Evolutionary conservation across 2,113 vertebrate genomes (phyloP), one percentile per base, ranked within the genome.

Genomic region (Cranoglanis bouderius): DNA sequence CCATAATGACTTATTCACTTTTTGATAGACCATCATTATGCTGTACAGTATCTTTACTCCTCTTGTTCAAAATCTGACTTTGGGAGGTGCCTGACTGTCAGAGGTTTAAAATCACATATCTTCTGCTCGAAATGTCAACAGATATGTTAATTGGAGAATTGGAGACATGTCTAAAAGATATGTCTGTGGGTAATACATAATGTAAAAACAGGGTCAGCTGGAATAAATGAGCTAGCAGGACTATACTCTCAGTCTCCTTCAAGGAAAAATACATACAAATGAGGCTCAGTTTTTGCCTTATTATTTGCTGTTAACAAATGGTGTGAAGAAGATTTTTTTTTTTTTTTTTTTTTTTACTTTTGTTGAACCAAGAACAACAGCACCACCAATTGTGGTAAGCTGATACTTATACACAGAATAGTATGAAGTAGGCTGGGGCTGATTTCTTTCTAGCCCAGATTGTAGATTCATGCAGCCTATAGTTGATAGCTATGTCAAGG

Each of bases 1-100:
- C 61, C 32, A 57, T 87, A 82, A 87, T 82, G 61, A 67, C 49
- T 84, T 74, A 35, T 84, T 83, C 38, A 84, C 53, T 61, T 75
- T 88, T 77, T 83, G 87, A 84, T 61, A 84, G 81, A 63, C 53
- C 55, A 43, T 46, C 53, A 75, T 88, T 84, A 59, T 75, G 21
- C 26, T 65, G 19, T 67, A 82, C 51, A 83, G 26, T 46, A 83
- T 74, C 53, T 74, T 84, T 55, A 84, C 46, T 32, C 78, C 12
- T 78, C 40, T 63, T 78, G 40, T 61, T 87, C 10, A 87, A 55
- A 55, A 19, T 88, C 35, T 46, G 29, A 43, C 55, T 88, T 75
- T 18, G 7, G 16, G 72, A 35, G 40, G 65, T 24, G 26, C 13
- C 40, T 61, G 40, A 77, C 57, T 82, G 61, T 82, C 55, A 63